Evolutionary conservation across 2,797 vertebrate species (phyloP).

Genomic region (Pachyuromys duprasi): DNA sequence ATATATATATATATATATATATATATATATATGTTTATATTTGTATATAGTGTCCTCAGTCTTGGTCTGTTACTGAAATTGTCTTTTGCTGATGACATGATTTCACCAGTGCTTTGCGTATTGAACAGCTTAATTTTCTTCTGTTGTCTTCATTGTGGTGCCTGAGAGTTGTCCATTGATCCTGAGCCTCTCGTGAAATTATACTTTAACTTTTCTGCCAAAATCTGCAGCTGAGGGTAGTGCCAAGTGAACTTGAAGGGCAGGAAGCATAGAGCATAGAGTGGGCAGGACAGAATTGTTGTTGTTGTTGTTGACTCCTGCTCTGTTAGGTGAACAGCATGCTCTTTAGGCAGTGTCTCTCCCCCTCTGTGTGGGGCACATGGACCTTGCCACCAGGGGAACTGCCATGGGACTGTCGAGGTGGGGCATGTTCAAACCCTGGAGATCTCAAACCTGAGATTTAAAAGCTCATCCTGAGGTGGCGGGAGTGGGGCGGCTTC

Average conservation of each 20-base stretch:
- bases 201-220: neutral
- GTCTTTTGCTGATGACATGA: neutral
- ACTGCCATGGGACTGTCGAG: too few species aligned
- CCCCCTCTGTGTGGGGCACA: neutral
- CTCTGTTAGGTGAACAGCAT: neutral
- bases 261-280: neutral
- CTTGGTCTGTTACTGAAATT: neutral
- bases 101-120: neutral
- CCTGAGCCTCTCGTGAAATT: neutral
- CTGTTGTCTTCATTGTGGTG: neutral
- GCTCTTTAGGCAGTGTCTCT: neutral
- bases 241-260: neutral
- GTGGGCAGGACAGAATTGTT: neutral
- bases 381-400: too few species aligned
- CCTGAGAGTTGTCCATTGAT: neutral
- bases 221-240: neutral
- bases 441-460: too few species aligned
- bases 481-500: too few species aligned
- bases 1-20: too few species aligned
- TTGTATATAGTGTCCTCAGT: neutral
- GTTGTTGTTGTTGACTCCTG: neutral
- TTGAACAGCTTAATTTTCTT: neutral
- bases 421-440: too few species aligned
- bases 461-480: too few species aligned
- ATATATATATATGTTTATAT: too few species aligned